A percentile compares a stretch with the other conserved stretches of the same genome.
Conservation (phyloP, 2,888 invertebrate species). For the Chorisops tibialis region DNA sequence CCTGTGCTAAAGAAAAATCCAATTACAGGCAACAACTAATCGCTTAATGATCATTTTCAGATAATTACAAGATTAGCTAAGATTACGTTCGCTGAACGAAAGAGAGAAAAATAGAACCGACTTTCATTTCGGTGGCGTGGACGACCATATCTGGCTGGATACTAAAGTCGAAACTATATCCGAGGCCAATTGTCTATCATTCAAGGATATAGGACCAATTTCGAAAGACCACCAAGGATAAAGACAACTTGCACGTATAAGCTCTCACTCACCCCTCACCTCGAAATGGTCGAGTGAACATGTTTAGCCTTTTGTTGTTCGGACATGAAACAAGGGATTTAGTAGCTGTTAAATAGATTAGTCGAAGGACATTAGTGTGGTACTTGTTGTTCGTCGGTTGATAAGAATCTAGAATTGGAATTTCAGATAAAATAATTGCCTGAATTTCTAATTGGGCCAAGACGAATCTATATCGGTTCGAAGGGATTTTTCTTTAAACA, state of each 20-base stretch:
- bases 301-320: constrained; percentile 9
- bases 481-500: no score
- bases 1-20: constrained; percentile 16
- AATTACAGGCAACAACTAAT: constrained; percentile 27
- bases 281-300: constrained; percentile 17
- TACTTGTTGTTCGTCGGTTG: constrained; percentile 6
- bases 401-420: no score
- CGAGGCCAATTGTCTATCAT: constrained; percentile 12
- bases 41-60: constrained; percentile 26
- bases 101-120: not conserved
- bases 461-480: no score
- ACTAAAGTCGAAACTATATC: constrained; percentile 10
- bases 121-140: not conserved
- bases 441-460: no score
- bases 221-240: no score
- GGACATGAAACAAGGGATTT: constrained; percentile 4
- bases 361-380: constrained; percentile 1
- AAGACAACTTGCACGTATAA: not conserved
- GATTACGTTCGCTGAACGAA: constrained; percentile 21
- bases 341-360: constrained; percentile 8
- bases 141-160: not conserved
- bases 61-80: constrained; percentile 30
- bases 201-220: not conserved
- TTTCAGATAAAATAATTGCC: no score
- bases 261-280: no score